A percentile compares a stretch with the other conserved stretches of the same genome.
Evolutionary conservation across 2,797 vertebrate species (phyloP).

Genomic region (Gadopsis bispinosus): DNA sequence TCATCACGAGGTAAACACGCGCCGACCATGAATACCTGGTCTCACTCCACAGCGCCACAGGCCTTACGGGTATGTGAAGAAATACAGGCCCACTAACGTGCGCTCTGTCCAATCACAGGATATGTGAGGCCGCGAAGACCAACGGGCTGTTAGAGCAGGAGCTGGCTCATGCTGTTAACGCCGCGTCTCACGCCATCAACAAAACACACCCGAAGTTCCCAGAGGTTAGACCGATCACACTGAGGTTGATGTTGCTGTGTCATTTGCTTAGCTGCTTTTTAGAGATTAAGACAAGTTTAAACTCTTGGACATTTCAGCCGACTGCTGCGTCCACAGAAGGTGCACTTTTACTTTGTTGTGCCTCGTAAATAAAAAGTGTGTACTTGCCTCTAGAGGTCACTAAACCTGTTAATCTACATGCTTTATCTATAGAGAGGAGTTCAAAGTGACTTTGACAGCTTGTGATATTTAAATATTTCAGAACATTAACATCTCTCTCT

Average conservation of each 20-base stretch:
- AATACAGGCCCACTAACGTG: background rate
- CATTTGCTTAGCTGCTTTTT: background rate
- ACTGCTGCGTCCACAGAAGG: background rate
- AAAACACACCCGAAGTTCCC: constrained; percentile 96
- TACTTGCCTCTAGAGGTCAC: background rate
- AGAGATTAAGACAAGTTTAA: background rate
- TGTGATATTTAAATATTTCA: background rate
- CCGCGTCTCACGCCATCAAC: constrained; percentile 96
- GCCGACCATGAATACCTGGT: background rate
- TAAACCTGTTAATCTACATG: background rate
- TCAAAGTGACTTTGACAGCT: background rate
- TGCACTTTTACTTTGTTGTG: background rate
- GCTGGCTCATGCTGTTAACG: constrained; percentile 97
- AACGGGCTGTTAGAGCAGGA: constrained; percentile 96
- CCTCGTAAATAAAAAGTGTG: background rate
- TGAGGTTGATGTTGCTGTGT: too few species aligned
- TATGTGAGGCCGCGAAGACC: constrained; percentile 96
- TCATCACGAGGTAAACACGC: constrained; percentile 90
- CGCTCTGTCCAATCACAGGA: constrained; percentile 82
- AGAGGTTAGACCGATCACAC: constrained; percentile 85
- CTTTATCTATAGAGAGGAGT: background rate
- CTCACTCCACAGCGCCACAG: background rate
- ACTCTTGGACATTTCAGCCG: background rate
- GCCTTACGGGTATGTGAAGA: background rate
- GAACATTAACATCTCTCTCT: too few species aligned